These are phyloP conservation scores for Sterrhoptilus dennistouni DNA, from an alignment of 2,113 vertebrate genomes.

Conservation along the genomic window DNA sequence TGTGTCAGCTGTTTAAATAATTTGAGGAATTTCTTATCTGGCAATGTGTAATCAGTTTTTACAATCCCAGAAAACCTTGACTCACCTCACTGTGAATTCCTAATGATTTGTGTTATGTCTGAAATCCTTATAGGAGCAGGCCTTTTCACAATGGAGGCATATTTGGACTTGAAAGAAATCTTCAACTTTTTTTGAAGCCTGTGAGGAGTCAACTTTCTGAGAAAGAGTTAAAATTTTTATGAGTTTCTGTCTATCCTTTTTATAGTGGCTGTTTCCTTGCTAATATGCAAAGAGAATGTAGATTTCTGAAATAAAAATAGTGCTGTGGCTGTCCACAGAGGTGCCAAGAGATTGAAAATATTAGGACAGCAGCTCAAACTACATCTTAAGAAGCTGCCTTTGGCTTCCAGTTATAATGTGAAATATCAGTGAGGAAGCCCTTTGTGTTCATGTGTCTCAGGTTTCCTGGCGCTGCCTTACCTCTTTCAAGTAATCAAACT, in stretches of 20 bases:
- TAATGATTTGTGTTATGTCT: not conserved
- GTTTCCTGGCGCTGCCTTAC: not conserved
- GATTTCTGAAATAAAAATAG: not conserved
- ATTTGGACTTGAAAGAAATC: not conserved
- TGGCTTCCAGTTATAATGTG: not conserved
- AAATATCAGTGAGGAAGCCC: not conserved
- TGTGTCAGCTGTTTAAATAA: not conserved
- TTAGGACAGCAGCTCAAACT: not conserved
- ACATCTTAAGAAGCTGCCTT: not conserved
- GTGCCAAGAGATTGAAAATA: not conserved
- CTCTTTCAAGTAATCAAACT: not conserved
- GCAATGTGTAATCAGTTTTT: not conserved
- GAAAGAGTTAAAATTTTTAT: not conserved
- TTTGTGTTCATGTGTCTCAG: not conserved
- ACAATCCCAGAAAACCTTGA: not conserved
- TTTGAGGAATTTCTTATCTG: not conserved
- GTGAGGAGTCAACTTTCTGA: not conserved
- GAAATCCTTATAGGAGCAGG: not conserved
- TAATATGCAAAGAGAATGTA: not conserved
- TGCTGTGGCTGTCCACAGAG: not conserved
- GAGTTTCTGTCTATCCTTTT: not conserved
- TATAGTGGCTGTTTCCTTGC: not conserved
- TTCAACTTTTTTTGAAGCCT: not conserved
- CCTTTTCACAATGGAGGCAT: not conserved
- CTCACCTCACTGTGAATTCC: not conserved